Percentiles rank a stretch among this genome's conserved stretches.
Evolutionary conservation across 1,140 invertebrate genomes (phyloP).

Genomic region (Pomacea maculata): DNA sequence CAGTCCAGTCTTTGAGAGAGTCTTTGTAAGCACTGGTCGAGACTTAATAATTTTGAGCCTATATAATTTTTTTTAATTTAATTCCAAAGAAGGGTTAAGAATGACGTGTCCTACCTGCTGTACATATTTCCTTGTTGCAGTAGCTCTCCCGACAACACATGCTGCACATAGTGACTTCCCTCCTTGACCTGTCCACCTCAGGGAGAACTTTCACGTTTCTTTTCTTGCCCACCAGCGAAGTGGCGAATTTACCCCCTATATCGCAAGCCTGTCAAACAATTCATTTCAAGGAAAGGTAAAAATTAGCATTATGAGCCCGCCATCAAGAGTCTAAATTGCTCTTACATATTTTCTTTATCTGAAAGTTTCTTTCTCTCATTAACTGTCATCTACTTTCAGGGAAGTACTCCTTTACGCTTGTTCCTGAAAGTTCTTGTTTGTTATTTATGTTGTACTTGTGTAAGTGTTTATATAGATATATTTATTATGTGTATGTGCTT

Average conservation of each 20-base stretch:
- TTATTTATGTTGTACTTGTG: no score
- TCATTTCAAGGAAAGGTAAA: no score
- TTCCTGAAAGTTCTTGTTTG: no score
- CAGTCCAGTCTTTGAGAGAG: no score
- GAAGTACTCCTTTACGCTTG: no score
- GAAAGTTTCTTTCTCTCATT: background rate
- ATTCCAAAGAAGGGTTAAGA: background rate
- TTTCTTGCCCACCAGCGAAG: background rate
- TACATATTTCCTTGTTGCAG: constrained; percentile 22
- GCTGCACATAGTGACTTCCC: constrained; percentile 28
- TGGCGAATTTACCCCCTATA: background rate
- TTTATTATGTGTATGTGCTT: background rate
- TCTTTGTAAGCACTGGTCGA: background rate
- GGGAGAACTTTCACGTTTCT: constrained; percentile 13
- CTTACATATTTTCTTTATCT: background rate
- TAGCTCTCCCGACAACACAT: constrained; percentile 22
- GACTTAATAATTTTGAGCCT: background rate
- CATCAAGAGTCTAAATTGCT: background rate
- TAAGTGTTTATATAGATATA: no score
- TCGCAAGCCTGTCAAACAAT: constrained; percentile 20
- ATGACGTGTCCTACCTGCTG: background rate
- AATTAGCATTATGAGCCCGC: no score
- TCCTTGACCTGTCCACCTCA: constrained; percentile 1
- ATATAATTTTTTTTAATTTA: background rate
- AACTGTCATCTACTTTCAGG: no score